A percentile compares a stretch with the other conserved stretches of the same genome.
Evolutionary conservation across 2,797 vertebrate species (phyloP).

Genomic region (Zalophus californianus): DNA sequence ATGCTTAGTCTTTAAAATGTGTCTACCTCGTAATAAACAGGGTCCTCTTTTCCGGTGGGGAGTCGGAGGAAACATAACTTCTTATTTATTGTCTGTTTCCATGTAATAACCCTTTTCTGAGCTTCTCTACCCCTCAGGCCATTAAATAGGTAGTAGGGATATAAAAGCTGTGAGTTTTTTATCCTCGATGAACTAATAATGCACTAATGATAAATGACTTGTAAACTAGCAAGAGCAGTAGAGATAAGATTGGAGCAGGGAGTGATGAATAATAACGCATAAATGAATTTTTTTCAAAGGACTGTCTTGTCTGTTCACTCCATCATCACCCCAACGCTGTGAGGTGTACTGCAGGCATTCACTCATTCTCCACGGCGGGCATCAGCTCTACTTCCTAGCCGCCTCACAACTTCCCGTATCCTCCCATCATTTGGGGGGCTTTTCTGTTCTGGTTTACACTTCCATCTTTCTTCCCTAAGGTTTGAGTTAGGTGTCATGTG

Average conservation of each 20-base stretch:
- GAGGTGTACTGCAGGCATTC: rapidly evolving
- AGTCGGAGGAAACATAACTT: neutral
- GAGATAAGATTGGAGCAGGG: neutral
- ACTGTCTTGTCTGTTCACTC: neutral
- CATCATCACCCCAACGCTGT: no score
- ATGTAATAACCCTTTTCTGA: neutral
- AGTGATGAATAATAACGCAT: neutral
- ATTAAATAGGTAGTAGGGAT: neutral
- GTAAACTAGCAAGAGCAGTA: neutral
- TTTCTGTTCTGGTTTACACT: neutral
- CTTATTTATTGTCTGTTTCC: neutral
- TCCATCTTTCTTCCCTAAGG: neutral
- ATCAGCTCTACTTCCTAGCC: neutral
- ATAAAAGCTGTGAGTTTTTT: neutral
- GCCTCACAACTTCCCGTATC: neutral
- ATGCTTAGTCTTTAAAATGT: neutral
- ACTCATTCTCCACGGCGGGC: neutral
- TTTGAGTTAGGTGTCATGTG: no score
- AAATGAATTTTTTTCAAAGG: neutral
- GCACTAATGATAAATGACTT: neutral
- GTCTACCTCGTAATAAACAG: neutral
- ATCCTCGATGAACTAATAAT: neutral
- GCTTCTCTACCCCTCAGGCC: neutral
- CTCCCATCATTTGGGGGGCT: neutral
- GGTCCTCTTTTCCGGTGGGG: neutral